Evolutionary conservation across 1,140 invertebrate species (phyloP).

Genomic region (Augochlora pura): DNA sequence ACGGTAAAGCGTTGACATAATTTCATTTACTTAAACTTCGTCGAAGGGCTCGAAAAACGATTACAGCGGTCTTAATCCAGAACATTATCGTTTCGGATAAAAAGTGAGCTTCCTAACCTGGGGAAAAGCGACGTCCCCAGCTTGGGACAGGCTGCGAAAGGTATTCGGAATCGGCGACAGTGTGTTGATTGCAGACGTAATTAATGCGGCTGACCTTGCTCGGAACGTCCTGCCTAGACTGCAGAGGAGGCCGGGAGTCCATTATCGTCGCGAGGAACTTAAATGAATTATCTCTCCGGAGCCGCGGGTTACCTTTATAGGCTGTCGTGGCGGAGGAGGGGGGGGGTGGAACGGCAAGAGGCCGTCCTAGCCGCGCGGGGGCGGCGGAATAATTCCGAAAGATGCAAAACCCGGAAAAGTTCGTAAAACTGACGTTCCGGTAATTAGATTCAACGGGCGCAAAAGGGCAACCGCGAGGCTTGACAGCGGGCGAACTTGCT

Average conservation of each 20-base stretch:
- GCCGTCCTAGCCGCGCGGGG: background rate
- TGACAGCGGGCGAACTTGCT: conserved; percentile 57
- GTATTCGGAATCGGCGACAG: too few species aligned
- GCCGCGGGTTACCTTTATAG: conserved; percentile 12
- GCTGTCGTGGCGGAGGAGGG: background rate
- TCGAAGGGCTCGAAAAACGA: too few species aligned
- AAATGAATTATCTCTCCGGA: conserved; percentile 38
- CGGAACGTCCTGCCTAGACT: background rate
- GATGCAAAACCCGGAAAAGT: conserved; percentile 56
- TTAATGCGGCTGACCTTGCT: background rate
- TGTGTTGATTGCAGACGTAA: background rate
- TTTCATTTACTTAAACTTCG: too few species aligned
- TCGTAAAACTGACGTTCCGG: conserved; percentile 63
- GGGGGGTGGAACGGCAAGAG: too few species aligned
- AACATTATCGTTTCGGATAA: too few species aligned
- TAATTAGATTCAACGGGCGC: conserved; percentile 66
- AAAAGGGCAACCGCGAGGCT: conserved; percentile 54
- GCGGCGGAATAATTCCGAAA: conserved; percentile 23
- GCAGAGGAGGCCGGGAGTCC: conserved; percentile 1
- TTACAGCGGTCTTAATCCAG: too few species aligned
- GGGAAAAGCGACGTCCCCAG: too few species aligned
- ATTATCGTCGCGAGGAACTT: conserved; percentile 32
- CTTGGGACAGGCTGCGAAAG: too few species aligned
- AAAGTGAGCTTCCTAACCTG: too few species aligned
- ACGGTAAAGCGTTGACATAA: too few species aligned